Conservation (phyloP, 2,797 vertebrate species). For the Etheostoma perlongum region DNA sequence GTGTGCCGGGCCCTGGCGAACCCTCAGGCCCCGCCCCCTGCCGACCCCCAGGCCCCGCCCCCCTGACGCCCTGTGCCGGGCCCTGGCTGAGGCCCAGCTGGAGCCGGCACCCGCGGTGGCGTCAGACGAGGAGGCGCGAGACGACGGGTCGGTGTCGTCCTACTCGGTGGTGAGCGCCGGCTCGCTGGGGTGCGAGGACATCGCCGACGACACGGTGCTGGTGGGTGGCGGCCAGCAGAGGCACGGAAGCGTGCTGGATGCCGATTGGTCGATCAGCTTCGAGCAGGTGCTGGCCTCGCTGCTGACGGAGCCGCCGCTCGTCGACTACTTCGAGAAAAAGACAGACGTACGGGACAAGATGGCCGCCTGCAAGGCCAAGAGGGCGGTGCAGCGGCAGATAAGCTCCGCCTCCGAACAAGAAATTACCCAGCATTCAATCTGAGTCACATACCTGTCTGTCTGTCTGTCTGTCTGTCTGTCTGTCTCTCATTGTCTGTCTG, state of each 20-base stretch:
- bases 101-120: conserved; percentile 76
- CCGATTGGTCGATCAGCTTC: conserved; percentile 95
- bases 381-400: conserved; percentile 91
- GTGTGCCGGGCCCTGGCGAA: conserved; percentile 74
- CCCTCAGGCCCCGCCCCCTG: neutral
- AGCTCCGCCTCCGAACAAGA: conserved; percentile 94
- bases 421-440: conserved; percentile 78
- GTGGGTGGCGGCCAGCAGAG: conserved; percentile 84
- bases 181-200: conserved; percentile 94
- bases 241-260: conserved; percentile 87
- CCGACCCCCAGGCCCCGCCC: conserved; percentile 4
- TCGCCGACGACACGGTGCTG: conserved; percentile 90
- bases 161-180: conserved; percentile 93
- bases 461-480: neutral
- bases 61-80: conserved; percentile 71
- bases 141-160: conserved; percentile 94
- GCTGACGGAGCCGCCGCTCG: conserved; percentile 93
- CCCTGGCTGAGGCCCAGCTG: conserved; percentile 83
- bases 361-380: conserved; percentile 85
- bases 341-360: conserved; percentile 90
- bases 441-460: neutral
- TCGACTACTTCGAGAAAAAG: conserved; percentile 96
- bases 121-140: conserved; percentile 92
- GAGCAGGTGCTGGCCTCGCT: conserved; percentile 97
- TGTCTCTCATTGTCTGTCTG: neutral